These are phyloP conservation scores for Oryzias celebensis DNA, from an alignment of 2,113 vertebrate species.

Conservation along the genomic window DNA sequence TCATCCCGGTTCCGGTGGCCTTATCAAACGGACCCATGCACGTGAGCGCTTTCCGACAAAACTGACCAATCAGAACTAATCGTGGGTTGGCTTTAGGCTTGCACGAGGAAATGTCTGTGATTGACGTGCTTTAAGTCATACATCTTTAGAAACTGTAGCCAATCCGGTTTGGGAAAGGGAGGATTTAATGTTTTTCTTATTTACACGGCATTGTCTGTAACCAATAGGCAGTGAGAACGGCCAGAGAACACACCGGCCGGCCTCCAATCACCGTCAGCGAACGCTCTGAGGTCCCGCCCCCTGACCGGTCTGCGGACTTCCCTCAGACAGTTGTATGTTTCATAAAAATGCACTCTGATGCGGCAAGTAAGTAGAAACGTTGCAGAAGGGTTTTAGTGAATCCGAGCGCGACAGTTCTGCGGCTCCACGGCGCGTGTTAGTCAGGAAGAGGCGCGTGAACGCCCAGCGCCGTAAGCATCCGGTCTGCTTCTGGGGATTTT, in stretches of 20 bases:
- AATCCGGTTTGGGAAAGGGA: conserved; percentile 31
- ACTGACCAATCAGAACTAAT: conserved; percentile 63
- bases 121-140: conserved; percentile 47
- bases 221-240: conserved; percentile 38
- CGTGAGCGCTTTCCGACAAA: background rate
- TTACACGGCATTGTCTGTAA: conserved; percentile 19
- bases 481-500: conserved; percentile 43
- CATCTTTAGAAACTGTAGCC: conserved; percentile 45
- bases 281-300: conserved; percentile 78
- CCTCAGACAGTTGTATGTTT: conserved; percentile 83
- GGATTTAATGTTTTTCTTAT: conserved; percentile 13
- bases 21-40: conserved; percentile 13
- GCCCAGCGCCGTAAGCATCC: conserved; percentile 10
- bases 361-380: conserved; percentile 93
- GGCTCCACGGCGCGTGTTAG: background rate
- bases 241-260: background rate
- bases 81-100: conserved; percentile 69
- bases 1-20: conserved; percentile 3
- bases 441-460: background rate
- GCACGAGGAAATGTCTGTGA: conserved; percentile 62
- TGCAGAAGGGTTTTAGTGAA: conserved; percentile 36
- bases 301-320: conserved; percentile 83
- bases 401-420: background rate
- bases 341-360: conserved; percentile 99
- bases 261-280: conserved; percentile 60